Percentiles rank a stretch among this genome's conserved stretches.
phyloP scores from a whole-genome alignment of 2,113 vertebrate species.

The Bungarus multicinctus region DNA sequence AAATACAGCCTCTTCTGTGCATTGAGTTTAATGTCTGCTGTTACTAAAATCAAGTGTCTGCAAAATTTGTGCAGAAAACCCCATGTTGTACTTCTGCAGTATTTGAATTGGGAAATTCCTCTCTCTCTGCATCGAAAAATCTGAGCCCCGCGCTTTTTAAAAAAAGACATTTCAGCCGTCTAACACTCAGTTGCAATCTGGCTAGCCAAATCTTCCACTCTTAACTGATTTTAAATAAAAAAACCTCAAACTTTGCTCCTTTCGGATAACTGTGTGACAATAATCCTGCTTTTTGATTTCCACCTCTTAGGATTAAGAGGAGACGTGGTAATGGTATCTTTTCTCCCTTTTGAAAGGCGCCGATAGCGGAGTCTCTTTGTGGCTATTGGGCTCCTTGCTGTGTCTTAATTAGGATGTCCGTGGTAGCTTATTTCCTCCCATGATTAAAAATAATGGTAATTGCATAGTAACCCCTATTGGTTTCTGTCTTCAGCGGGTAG shows the following conservation, averaged over 20 bases:
- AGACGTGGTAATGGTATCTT: constrained; percentile 41
- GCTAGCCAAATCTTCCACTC: not conserved
- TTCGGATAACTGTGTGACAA: not conserved
- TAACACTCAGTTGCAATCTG: not conserved
- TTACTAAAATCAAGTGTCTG: not conserved
- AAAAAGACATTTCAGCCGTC: not conserved
- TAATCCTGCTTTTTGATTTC: constrained; percentile 40
- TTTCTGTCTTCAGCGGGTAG: constrained; percentile 49
- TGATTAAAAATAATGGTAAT: constrained; percentile 61
- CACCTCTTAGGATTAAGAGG: constrained; percentile 44
- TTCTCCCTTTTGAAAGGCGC: constrained; percentile 34
- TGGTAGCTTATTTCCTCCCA: constrained; percentile 54
- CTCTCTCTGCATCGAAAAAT: too few relatives aligned
- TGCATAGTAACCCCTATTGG: constrained; percentile 49
- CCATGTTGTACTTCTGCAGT: too few relatives aligned
- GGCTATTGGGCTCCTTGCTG: constrained; percentile 41
- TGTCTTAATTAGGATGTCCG: constrained; percentile 55
- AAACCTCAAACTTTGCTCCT: not conserved
- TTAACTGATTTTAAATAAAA: not conserved
- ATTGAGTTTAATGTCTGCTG: too few relatives aligned
- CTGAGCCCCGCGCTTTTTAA: too few relatives aligned
- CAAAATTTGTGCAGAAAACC: not conserved
- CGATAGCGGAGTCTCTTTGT: constrained; percentile 45
- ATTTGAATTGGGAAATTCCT: not conserved
- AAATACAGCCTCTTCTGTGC: too few relatives aligned